Evolutionary conservation across 1,140 invertebrate species (phyloP), one percentile per base, ranked within the genome.

Genomic region (Zaprionus davidi): DNA sequence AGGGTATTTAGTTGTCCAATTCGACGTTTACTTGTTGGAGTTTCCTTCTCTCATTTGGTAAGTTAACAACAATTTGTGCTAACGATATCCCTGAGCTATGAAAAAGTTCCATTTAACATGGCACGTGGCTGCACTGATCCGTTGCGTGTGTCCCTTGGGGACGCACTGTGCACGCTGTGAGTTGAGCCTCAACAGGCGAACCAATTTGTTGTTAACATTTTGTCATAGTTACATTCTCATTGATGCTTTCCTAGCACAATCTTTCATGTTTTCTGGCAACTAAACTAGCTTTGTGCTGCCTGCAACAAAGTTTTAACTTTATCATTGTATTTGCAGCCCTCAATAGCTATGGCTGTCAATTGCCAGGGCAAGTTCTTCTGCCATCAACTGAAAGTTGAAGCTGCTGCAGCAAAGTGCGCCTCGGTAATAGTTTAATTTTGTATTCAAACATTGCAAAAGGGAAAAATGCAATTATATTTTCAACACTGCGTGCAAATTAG

Each of bases 21-120:
- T 63, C 53, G 34, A 53, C 28, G 72, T 82, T 65, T 53, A 67
- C 67, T 56, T 44, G 41, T 44, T 17, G 15, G 41, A 44, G 5
- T 44, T 44, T 2, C 41, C 41, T 46, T 3, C n/a, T 17, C 41
- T 46, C n/a, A 17, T 66, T 70, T 76, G 62, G 70, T 63, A 75
- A 64, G 66, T 71, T 71, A 64, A 69, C 77, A 84, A 90, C 81
- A 90, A 88, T 88, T 88, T 90, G 81, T 34, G 73, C 85, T 90
- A 88, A 88, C 85, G 81, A 90, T 84, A 81, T 85, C 76, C 85
- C 79, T 85, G 71, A 84, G 85, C 81, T 63, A 84, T 66, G 51
- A 71, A 74, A 71, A 72, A 69, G 76, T 36, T 34, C 34, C 41
- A 51, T 38, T 28, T 65, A 69, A 70, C 62, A 71, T 67, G 67